Evolutionary conservation across 2,113 vertebrate genomes (phyloP).

Genomic region (Pterophyllum scalare): DNA sequence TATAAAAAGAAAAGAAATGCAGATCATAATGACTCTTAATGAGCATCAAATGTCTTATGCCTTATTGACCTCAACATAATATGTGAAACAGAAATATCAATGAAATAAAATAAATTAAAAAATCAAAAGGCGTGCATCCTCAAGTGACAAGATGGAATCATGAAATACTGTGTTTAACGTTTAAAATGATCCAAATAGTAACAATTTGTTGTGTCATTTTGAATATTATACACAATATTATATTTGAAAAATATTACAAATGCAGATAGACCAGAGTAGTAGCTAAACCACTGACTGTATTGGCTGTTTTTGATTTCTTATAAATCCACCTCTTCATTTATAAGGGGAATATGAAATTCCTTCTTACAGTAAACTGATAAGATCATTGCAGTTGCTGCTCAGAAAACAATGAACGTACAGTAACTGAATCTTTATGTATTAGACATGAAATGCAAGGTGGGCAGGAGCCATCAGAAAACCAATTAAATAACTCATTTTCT

Average conservation of each 20-base stretch:
- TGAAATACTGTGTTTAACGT: background rate
- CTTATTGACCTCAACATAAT: fast-evolving
- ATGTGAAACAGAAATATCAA: background rate
- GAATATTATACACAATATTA: background rate
- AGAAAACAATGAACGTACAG: no score
- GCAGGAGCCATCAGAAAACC: background rate
- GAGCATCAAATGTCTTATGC: fast-evolving
- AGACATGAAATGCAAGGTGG: background rate
- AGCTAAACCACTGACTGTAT: background rate
- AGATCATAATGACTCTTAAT: no score
- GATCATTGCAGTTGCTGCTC: background rate
- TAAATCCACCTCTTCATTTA: background rate
- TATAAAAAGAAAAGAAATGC: no score
- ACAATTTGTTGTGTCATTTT: fast-evolving
- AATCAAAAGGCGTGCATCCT: background rate
- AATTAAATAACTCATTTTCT: fast-evolving
- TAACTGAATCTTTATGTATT: no score
- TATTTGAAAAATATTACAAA: background rate
- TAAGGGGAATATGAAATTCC: fast-evolving
- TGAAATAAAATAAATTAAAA: background rate
- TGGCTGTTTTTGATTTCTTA: background rate
- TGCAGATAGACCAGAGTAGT: background rate
- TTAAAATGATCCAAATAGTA: background rate
- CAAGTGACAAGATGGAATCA: background rate
- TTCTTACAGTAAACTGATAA: background rate